Conservation (phyloP, 2,888 invertebrate species). For the Catocala fraxini region DNA sequence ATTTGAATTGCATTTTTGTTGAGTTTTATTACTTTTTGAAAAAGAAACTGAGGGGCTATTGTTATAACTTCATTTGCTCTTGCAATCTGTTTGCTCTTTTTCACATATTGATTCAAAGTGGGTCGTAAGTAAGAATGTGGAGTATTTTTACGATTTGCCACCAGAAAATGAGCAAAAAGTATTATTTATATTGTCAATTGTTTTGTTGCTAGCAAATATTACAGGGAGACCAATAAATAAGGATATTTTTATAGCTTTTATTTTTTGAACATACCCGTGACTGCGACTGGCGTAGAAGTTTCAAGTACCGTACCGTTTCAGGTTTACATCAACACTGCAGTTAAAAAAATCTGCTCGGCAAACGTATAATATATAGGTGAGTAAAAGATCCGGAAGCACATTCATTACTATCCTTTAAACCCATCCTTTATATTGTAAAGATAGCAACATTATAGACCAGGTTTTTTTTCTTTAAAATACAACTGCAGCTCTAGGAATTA, state of each 20-base stretch:
- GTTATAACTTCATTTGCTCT: slow-evolving; percentile 85
- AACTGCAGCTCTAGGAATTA: too few relatives aligned
- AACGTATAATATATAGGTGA: too few relatives aligned
- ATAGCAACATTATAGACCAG: too few relatives aligned
- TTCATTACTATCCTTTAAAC: too few relatives aligned
- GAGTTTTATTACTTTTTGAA: slow-evolving; percentile 52
- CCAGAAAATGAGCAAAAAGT: slow-evolving; percentile 53
- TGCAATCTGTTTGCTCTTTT: slow-evolving; percentile 67
- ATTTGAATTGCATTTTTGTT: slow-evolving; percentile 18
- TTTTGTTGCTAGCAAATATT: slow-evolving; percentile 33
- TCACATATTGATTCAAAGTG: slow-evolving; percentile 83
- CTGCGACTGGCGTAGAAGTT: too few relatives aligned
- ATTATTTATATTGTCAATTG: slow-evolving; percentile 45
- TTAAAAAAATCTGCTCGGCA: too few relatives aligned
- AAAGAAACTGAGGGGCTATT: slow-evolving; percentile 60
- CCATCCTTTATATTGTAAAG: too few relatives aligned
- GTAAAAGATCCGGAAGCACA: too few relatives aligned
- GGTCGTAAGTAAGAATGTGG: slow-evolving; percentile 78
- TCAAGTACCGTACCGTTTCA: too few relatives aligned
- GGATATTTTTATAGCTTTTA: background rate
- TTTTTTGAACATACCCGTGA: too few relatives aligned
- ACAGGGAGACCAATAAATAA: slow-evolving; percentile 11
- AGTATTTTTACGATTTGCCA: slow-evolving; percentile 83
- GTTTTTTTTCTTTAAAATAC: too few relatives aligned
- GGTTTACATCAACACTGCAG: too few relatives aligned